phyloP scores from a whole-genome alignment of 2,797 vertebrate genomes.

The Danio kyathit region DNA sequence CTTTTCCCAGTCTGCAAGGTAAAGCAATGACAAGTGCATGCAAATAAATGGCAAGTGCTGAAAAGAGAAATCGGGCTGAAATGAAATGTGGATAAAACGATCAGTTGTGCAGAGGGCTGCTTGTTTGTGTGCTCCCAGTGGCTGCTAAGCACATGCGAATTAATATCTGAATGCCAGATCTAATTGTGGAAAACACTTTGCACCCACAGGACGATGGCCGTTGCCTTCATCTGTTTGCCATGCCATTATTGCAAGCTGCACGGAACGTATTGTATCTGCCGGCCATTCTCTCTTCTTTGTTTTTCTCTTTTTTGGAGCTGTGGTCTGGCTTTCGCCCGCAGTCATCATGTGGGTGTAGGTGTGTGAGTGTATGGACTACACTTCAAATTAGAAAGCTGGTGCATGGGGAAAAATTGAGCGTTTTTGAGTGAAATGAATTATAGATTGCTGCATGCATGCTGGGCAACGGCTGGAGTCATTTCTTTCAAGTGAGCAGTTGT shows the following conservation, averaged over 20 bases:
- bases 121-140: slow-evolving; percentile 41
- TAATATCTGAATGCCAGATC: slow-evolving; percentile 54
- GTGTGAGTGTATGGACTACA: slow-evolving; percentile 63
- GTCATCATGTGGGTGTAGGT: slow-evolving; percentile 51
- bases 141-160: slow-evolving; percentile 52
- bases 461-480: slow-evolving; percentile 69
- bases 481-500: slow-evolving; percentile 83
- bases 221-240: slow-evolving; percentile 43
- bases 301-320: slow-evolving; percentile 13
- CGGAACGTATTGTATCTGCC: slow-evolving; percentile 16
- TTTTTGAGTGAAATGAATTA: slow-evolving; percentile 73
- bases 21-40: neutral
- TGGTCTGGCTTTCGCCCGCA: slow-evolving; percentile 48
- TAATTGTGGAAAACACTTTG: slow-evolving; percentile 49
- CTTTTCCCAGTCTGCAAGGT: neutral
- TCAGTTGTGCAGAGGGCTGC: slow-evolving; percentile 35
- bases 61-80: neutral
- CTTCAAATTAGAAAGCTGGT: slow-evolving; percentile 70
- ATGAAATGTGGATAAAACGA: slow-evolving; percentile 8
- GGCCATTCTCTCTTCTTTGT: slow-evolving; percentile 47
- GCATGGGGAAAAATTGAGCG: slow-evolving; percentile 67
- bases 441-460: slow-evolving; percentile 74
- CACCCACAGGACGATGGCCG: slow-evolving; percentile 48
- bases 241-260: slow-evolving; percentile 30
- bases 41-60: slow-evolving; percentile 17